Conservation (phyloP, 2,888 invertebrate genomes). For the Parnassius smintheus region DNA sequence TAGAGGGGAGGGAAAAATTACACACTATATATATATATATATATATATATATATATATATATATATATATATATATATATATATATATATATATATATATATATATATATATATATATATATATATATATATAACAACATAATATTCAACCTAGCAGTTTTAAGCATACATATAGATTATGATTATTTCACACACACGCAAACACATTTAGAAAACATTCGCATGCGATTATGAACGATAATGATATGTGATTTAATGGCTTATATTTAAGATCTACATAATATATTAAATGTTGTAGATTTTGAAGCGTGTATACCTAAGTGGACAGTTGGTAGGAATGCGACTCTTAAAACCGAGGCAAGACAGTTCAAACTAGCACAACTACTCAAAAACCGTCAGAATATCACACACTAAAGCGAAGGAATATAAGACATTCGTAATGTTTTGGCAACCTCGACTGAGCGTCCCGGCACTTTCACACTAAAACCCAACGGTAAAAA, state of each 20-base stretch:
- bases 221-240: conserved; percentile 1
- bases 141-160: not conserved
- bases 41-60: no score
- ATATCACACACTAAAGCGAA: conserved; percentile 16
- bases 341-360: conserved; percentile 3
- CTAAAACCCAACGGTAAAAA: not conserved
- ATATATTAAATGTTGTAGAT: no score
- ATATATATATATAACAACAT: not conserved
- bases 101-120: no score
- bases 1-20: no score
- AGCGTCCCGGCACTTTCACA: conserved; percentile 1
- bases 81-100: no score
- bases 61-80: no score
- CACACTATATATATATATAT: no score
- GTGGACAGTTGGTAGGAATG: not conserved
- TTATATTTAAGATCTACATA: no score
- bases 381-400: conserved; percentile 11
- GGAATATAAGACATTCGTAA: conserved; percentile 7
- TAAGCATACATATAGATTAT: not conserved
- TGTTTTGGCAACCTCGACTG: not conserved
- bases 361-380: conserved; percentile 10
- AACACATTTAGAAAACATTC: not conserved
- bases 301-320: not conserved
- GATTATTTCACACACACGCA: not conserved
- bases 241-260: not conserved